Base-by-base conservation (phyloP, 1,140 invertebrate genomes). In the Brachionus calyciflorus region DNA sequence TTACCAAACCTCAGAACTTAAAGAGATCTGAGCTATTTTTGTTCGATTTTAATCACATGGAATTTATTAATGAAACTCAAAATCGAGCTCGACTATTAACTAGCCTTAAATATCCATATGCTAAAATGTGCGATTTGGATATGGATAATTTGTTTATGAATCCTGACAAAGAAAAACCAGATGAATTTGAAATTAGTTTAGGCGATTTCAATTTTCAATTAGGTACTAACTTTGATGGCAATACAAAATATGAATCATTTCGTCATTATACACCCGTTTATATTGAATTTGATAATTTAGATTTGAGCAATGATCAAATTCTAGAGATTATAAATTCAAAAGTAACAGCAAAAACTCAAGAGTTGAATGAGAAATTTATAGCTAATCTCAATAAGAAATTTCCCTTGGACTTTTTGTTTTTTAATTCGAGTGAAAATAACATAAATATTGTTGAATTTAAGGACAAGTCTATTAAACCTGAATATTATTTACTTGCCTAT, bases 331-430 rank as follows among this genome's bases (percentile, higher is more conserved):
- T 9, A 37, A 9, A 37, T 37, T 37, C 9, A 37, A 37, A 5
- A 9, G 33, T 5, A 17, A 19, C 33, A 6, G 14, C n/a, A 60
- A 60, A 33, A 37, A 21, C 37, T 2, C 3, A 17, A 19, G 0
- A 33, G 19, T 37, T 60, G 33, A 37, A 37, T n/a, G 28, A 60
- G 37, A 33, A 60, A 60, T 41, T 60, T 5, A 60, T 60, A 17
- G 6, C 14, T 55, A 14, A 55, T 6, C n/a, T 55, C 12, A 55
- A 55, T 33, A 28, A 14, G 17, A 55, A 55, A 55, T 55, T 55
- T 55, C 53, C 53, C 28, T 28, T 55, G 10, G 53, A 55, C 53
- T 55, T 55, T 55, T 55, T 55, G 53, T 55, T 26, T 55, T 55
- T 28, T 26, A 55, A 55, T 55, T 24, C 53, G 1, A 28, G 53